Percentiles rank a stretch among this genome's conserved stretches.
These are phyloP conservation scores for Xestia xanthographa DNA, from an alignment of 2,888 invertebrate species.

Conservation along the genomic window DNA sequence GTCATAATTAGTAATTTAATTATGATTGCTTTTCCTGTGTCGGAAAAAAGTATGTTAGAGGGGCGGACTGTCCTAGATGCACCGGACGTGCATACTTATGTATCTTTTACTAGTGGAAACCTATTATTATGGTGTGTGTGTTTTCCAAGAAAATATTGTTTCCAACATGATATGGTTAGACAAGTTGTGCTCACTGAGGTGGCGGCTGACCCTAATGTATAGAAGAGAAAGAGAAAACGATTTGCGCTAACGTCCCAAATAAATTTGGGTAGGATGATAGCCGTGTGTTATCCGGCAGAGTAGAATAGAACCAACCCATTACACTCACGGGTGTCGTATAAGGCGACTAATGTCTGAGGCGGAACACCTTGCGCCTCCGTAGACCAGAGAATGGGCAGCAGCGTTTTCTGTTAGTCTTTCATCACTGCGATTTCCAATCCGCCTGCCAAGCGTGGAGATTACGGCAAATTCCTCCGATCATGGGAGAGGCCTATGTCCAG, in stretches of 20 bases:
- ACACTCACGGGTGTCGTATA: too few species aligned
- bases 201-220: not conserved
- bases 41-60: not conserved
- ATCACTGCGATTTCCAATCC: too few species aligned
- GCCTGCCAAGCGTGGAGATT: too few species aligned
- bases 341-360: too few species aligned
- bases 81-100: slow-evolving; percentile 15
- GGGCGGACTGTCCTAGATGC: slow-evolving; percentile 7
- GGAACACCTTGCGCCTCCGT: too few species aligned
- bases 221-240: not conserved
- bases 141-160: not conserved
- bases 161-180: not conserved
- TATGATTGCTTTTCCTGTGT: slow-evolving; percentile 14
- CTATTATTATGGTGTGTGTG: not conserved
- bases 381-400: too few species aligned
- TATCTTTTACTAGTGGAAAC: not conserved
- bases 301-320: too few species aligned
- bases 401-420: too few species aligned
- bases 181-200: not conserved
- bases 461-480: too few species aligned
- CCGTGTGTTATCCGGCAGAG: too few species aligned
- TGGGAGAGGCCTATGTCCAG: too few species aligned
- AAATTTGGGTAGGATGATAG: too few species aligned
- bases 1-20: slow-evolving; percentile 24
- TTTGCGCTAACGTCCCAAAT: not conserved